Evolutionary conservation across 2,888 invertebrate genomes (phyloP).

Genomic region (Drosophila putrida): DNA sequence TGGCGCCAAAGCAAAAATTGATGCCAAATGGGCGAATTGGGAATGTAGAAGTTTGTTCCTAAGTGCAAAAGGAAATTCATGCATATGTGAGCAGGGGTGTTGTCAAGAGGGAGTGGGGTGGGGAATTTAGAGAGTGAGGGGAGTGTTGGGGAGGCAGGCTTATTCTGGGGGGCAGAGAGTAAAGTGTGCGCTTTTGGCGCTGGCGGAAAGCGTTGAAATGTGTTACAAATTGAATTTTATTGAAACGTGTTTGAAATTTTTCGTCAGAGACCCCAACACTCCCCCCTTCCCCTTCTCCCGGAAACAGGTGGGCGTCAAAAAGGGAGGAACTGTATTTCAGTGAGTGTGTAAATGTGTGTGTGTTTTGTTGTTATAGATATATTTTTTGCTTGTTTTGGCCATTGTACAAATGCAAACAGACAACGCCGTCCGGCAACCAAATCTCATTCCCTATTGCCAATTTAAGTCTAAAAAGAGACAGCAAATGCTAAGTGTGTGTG

Average conservation of each 20-base stretch:
- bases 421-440: constrained; percentile 56
- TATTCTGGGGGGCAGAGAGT: constrained; percentile 3
- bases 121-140: constrained; percentile 3
- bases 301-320: constrained; percentile 9
- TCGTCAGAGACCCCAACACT: constrained; percentile 61
- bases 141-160: background rate
- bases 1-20: constrained; percentile 50
- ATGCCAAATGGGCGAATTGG: constrained; percentile 45
- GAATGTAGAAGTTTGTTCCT: constrained; percentile 29
- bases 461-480: constrained; percentile 29
- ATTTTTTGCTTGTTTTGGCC: constrained; percentile 68
- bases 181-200: constrained; percentile 37
- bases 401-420: constrained; percentile 51
- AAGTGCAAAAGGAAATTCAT: constrained; percentile 80
- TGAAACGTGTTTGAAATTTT: constrained; percentile 82
- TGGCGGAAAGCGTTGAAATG: constrained; percentile 79
- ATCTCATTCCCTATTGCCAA: constrained; percentile 59
- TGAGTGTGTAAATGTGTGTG: background rate
- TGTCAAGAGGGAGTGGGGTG: background rate
- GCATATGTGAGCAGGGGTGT: constrained; percentile 69
- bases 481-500: background rate
- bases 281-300: background rate
- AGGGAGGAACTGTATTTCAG: too few species aligned
- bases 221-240: constrained; percentile 81
- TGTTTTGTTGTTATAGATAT: constrained; percentile 39